These are phyloP conservation scores for Agrochola macilenta DNA, from an alignment of 2,888 invertebrate species.

Conservation along the genomic window DNA sequence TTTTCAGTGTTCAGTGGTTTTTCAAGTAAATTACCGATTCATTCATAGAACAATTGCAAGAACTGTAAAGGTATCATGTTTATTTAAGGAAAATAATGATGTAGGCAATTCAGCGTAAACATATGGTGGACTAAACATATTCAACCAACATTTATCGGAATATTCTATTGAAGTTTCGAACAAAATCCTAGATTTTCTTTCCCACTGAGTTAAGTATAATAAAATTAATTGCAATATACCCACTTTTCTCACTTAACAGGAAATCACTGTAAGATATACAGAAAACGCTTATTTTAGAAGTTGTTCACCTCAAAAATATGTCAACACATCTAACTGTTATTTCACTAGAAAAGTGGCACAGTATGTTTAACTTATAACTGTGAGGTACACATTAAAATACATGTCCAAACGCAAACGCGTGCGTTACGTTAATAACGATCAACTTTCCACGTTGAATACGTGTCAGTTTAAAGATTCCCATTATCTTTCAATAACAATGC, in stretches of 20 bases:
- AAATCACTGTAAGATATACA: not conserved
- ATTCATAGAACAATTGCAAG: not conserved
- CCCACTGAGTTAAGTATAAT: no score
- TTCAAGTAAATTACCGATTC: not conserved
- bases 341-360: constrained; percentile 41
- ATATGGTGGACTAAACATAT: not conserved
- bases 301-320: constrained; percentile 29
- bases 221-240: not conserved
- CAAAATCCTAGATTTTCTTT: not conserved
- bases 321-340: constrained; percentile 48
- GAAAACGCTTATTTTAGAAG: not conserved
- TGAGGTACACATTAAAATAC: constrained; percentile 23
- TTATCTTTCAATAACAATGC: constrained; percentile 62
- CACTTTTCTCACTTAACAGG: not conserved
- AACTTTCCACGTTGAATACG: constrained; percentile 58
- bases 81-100: not conserved
- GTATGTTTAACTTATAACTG: constrained; percentile 22
- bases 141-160: not conserved
- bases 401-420: not conserved
- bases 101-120: not conserved
- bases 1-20: no score
- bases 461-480: constrained; percentile 57
- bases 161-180: constrained; percentile 3
- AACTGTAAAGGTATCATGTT: not conserved
- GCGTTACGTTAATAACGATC: constrained; percentile 15